Conservation (phyloP, 2,888 invertebrate species). For the Caenorhabditis sp. region DNA sequence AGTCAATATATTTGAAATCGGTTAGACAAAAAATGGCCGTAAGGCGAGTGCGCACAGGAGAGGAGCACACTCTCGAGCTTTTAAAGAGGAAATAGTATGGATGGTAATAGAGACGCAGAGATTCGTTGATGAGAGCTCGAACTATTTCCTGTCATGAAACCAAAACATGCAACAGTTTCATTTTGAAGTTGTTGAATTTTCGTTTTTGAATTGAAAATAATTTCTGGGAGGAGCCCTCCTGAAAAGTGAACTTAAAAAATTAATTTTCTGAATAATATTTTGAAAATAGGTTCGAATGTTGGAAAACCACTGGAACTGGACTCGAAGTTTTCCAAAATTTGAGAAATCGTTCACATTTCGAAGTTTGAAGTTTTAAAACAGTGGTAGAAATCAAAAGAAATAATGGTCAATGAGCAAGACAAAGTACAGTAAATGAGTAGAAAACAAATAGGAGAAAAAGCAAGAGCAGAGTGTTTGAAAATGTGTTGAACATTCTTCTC, state of each 20-base stretch:
- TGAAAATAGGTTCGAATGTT: too few relatives aligned
- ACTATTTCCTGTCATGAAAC: too few relatives aligned
- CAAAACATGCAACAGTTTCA: too few relatives aligned
- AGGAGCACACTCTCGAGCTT: conserved; percentile 5
- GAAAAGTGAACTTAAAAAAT: too few relatives aligned
- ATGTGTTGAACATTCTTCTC: neutral
- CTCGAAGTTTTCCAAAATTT: neutral
- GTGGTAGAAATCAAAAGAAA: neutral
- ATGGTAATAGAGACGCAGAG: neutral
- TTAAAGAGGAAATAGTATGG: neutral
- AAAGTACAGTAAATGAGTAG: neutral
- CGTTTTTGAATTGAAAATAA: too few relatives aligned
- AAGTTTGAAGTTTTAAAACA: too few relatives aligned
- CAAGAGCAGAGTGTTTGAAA: neutral
- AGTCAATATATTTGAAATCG: neutral
- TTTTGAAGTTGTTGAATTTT: too few relatives aligned
- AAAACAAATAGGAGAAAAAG: neutral
- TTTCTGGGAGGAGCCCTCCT: too few relatives aligned
- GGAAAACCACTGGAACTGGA: too few relatives aligned
- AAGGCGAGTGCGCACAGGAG: neutral
- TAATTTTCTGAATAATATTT: too few relatives aligned
- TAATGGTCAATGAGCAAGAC: neutral
- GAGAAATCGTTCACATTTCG: neutral
- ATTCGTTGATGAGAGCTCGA: neutral
- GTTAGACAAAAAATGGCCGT: conserved; percentile 3